These are phyloP conservation scores for Pangasius mekongensis DNA, from an alignment of 2,797 vertebrate species.

Conservation along the genomic window DNA sequence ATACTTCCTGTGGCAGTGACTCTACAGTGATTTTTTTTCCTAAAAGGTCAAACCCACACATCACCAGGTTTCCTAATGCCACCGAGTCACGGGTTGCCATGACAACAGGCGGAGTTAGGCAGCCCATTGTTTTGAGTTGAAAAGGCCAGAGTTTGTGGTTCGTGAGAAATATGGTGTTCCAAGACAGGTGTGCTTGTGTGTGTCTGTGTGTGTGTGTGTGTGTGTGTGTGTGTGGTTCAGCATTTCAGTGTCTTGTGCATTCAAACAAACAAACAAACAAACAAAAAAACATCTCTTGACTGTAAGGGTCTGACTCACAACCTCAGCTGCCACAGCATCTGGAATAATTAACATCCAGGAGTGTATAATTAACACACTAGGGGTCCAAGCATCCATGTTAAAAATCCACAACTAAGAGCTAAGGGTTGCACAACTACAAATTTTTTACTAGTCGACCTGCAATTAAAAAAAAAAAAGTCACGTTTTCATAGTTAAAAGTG, in stretches of 20 bases:
- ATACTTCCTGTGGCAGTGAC: not conserved
- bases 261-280: constrained; percentile 5
- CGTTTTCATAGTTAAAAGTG: not conserved
- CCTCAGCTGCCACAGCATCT: constrained; percentile 25
- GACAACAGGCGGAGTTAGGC: constrained; percentile 60
- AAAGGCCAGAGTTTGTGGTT: constrained; percentile 71
- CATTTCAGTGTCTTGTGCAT: constrained; percentile 27
- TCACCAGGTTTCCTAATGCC: constrained; percentile 70
- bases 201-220: constrained; percentile 14
- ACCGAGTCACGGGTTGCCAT: constrained; percentile 67
- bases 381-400: not conserved
- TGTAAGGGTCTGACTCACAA: constrained; percentile 8
- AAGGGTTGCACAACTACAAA: not conserved
- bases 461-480: not conserved
- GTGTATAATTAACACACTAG: constrained; percentile 11
- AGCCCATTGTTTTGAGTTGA: constrained; percentile 59
- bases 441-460: not conserved
- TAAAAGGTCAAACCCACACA: constrained; percentile 73
- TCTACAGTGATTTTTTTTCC: constrained; percentile 34
- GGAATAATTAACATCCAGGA: constrained; percentile 13
- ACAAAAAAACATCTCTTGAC: not conserved
- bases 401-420: not conserved
- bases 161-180: constrained; percentile 38
- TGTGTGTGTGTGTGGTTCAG: constrained; percentile 36
- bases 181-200: constrained; percentile 29